These are phyloP conservation scores for Cloeon dipterum DNA, from an alignment of 2,888 invertebrate species.

Conservation along the genomic window DNA sequence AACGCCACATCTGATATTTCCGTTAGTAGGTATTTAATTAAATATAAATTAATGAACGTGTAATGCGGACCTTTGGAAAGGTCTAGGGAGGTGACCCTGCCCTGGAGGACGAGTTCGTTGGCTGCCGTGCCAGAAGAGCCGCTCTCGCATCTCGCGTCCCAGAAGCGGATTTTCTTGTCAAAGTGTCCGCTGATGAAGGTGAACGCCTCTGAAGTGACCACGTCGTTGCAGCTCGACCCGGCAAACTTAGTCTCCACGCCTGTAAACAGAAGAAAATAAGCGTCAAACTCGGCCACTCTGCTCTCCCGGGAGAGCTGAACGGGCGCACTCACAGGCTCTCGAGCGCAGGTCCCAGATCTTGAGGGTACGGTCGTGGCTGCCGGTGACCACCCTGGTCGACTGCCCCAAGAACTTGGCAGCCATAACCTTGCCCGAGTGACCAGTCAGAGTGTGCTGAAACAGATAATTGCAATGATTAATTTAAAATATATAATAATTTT, in stretches of 20 bases:
- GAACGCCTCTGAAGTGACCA: conserved; percentile 71
- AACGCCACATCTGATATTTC: too few relatives aligned
- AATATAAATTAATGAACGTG: too few relatives aligned
- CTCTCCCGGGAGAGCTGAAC: neutral
- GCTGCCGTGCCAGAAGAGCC: conserved; percentile 47
- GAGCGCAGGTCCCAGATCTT: conserved; percentile 96
- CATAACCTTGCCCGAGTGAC: conserved; percentile 94
- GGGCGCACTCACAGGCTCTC: conserved; percentile 48
- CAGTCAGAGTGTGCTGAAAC: conserved; percentile 72
- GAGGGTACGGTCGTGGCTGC: conserved; percentile 91
- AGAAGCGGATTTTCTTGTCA: conserved; percentile 90
- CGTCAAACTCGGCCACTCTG: too few relatives aligned
- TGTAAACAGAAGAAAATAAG: conserved; percentile 13
- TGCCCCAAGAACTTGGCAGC: conserved; percentile 90
- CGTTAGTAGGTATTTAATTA: too few relatives aligned
- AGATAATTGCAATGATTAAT: conserved; percentile 9
- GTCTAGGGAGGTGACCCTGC: conserved; percentile 87
- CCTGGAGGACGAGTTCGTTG: conserved; percentile 72
- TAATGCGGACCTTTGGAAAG: conserved; percentile 84
- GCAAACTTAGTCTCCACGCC: conserved; percentile 85
- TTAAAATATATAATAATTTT: neutral
- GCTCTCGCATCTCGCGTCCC: conserved; percentile 84
- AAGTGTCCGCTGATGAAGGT: conserved; percentile 94
- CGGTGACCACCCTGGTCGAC: conserved; percentile 81
- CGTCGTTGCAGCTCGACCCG: conserved; percentile 90